These are phyloP conservation scores for Calliopsis andreniformis DNA, from an alignment of 1,140 invertebrate species.

Conservation along the genomic window DNA sequence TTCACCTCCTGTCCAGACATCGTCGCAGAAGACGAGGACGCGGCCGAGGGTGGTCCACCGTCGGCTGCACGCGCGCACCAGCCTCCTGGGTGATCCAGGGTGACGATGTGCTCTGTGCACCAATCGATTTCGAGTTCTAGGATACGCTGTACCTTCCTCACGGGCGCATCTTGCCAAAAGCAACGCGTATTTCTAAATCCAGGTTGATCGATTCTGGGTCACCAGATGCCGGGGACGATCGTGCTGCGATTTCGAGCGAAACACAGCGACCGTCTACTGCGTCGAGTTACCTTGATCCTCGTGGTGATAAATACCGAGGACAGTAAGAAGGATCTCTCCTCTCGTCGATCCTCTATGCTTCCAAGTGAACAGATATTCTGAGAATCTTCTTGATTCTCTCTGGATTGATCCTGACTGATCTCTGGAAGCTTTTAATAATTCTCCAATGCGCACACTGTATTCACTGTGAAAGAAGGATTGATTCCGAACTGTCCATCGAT, in stretches of 20 bases:
- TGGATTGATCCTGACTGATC: too few species aligned
- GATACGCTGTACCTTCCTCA: conserved; percentile 24
- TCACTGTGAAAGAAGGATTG: too few species aligned
- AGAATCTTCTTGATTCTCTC: too few species aligned
- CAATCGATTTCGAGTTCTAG: neutral
- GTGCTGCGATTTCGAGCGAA: neutral
- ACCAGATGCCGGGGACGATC: conserved; percentile 10
- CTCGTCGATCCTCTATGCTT: too few species aligned
- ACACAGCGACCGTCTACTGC: neutral
- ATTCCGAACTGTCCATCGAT: too few species aligned
- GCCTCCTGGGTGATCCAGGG: conserved; percentile 55
- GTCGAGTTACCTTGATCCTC: conserved; percentile 16
- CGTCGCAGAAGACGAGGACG: conserved; percentile 49
- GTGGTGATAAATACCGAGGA: too few species aligned
- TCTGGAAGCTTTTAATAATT: too few species aligned
- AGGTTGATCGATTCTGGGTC: conserved; percentile 62
- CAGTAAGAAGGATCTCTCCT: too few species aligned
- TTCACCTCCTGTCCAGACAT: conserved; percentile 46
- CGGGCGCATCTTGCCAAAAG: conserved; percentile 60
- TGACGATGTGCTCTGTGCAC: neutral
- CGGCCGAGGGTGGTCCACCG: conserved; percentile 20
- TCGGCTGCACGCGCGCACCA: conserved; percentile 35
- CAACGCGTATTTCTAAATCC: conserved; percentile 73
- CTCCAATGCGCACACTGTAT: too few species aligned
- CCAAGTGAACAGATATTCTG: too few species aligned